Base-by-base conservation (phyloP, 92 coral and sea anemone species). In the Epizoanthus illoricatus region DNA sequence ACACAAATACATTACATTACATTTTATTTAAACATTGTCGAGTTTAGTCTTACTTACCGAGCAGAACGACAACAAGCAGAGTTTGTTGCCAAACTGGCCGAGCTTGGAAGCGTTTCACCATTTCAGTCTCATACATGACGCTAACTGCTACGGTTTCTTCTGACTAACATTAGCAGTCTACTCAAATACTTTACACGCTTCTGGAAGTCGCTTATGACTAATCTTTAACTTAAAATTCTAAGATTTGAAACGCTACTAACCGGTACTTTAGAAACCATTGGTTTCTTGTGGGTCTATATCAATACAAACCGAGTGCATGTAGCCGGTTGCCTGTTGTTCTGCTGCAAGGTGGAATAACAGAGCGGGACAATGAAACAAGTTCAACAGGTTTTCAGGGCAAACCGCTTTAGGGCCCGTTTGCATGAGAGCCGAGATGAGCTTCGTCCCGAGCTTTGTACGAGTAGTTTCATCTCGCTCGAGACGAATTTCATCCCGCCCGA, bases 41-140 rank as follows among this genome's bases (percentile, higher is more conserved):
- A 20, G 19, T 13, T 47, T 47, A 39, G 60, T 65, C 43, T 21
- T 65, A 11, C 76, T 69, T 74, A 92, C 97, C 97, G 56, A 90
- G 43, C 3, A 87, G 89, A 10, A 89, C 70, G 36, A 86, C 47
- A 11, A 93, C 62, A 28, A 90, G 92, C 47, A 84, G 64, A 15
- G 75, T 45, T 71, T 92, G 91, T 61, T 93, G 97, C 97, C 97
- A 93, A 8, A 76, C 76, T 1, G 94, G 97, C 12, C 91, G 78
- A 0, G 82, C 63, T 62, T 90, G 89, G 65, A 93, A 79, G 23
- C 97, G 92, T 61, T 90, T 93, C 1, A 93, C 91, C 80, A 92
- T 90, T 18, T 93, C 97, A 0, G 92, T 78, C 49, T 93, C 82
- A 20, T 78, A 78, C 82, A 78, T 76, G 19, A 19, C 56, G 56